phyloP scores from a whole-genome alignment of 2,888 invertebrate species.

The Sesamia inferens region DNA sequence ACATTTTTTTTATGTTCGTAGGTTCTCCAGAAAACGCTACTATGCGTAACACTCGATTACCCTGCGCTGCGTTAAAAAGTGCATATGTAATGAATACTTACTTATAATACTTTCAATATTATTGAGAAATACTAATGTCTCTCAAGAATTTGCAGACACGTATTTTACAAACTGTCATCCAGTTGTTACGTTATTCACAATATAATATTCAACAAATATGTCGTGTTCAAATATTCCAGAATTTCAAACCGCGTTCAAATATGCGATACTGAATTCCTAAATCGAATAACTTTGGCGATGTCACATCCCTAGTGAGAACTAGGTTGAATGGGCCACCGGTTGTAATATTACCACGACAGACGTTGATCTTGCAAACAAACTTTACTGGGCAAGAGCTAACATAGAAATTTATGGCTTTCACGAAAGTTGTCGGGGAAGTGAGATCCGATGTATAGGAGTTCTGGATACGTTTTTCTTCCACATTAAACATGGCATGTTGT shows the following conservation, averaged over 20 bases:
- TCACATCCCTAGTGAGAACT: slow-evolving; percentile 41
- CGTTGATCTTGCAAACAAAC: slow-evolving; percentile 31
- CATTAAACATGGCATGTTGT: background rate
- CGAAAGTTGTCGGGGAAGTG: slow-evolving; percentile 13
- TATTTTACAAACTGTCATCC: background rate
- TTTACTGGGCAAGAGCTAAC: slow-evolving; percentile 13
- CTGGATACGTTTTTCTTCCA: background rate
- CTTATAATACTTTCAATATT: too few species aligned
- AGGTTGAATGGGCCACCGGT: slow-evolving; percentile 16
- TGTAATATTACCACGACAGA: slow-evolving; percentile 6
- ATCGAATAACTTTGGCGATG: slow-evolving; percentile 30
- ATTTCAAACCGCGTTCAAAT: slow-evolving; percentile 18
- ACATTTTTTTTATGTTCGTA: too few species aligned
- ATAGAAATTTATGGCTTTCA: slow-evolving; percentile 28
- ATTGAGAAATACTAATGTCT: background rate
- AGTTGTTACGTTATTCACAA: slow-evolving; percentile 9
- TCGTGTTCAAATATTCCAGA: slow-evolving; percentile 29
- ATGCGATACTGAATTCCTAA: slow-evolving; percentile 15
- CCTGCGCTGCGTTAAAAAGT: too few species aligned
- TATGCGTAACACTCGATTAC: too few species aligned
- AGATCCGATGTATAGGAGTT: background rate
- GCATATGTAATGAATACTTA: too few species aligned
- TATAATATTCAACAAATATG: slow-evolving; percentile 24
- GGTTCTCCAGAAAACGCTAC: too few species aligned
- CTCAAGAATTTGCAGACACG: background rate